phyloP scores from a whole-genome alignment of 2,888 invertebrate genomes.

The Quadriops clusia region DNA sequence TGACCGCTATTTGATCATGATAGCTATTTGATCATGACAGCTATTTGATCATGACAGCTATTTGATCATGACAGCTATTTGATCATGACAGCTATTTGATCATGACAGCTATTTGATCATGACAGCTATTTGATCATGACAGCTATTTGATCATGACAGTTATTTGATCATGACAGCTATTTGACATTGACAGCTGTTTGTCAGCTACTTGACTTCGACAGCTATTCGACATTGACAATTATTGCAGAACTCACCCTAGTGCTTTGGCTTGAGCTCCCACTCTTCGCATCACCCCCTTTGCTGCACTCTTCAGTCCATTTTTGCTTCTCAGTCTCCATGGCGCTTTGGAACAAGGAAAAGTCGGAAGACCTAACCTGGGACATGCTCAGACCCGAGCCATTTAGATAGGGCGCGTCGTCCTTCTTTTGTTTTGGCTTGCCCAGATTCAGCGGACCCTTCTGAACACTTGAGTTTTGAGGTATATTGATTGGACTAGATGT shows the following conservation, averaged over 20 bases:
- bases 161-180: no score
- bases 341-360: slow-evolving; percentile 9
- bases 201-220: no score
- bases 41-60: no score
- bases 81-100: no score
- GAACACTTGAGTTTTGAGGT: slow-evolving; percentile 26
- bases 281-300: slow-evolving; percentile 8
- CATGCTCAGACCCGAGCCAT: slow-evolving; percentile 16
- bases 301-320: slow-evolving; percentile 11
- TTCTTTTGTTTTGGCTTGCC: slow-evolving; percentile 22
- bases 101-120: no score
- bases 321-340: slow-evolving; percentile 8
- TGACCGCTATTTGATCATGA: no score
- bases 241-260: slow-evolving; percentile 16
- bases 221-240: neutral
- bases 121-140: no score
- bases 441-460: slow-evolving; percentile 25
- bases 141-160: no score
- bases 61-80: no score
- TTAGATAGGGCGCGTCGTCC: slow-evolving; percentile 16
- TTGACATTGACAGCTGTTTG: no score
- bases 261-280: slow-evolving; percentile 13
- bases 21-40: no score
- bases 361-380: slow-evolving; percentile 11
- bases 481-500: slow-evolving; percentile 29